phyloP scores from a whole-genome alignment of 2,113 vertebrate genomes.

The Mustelus asterias region DNA sequence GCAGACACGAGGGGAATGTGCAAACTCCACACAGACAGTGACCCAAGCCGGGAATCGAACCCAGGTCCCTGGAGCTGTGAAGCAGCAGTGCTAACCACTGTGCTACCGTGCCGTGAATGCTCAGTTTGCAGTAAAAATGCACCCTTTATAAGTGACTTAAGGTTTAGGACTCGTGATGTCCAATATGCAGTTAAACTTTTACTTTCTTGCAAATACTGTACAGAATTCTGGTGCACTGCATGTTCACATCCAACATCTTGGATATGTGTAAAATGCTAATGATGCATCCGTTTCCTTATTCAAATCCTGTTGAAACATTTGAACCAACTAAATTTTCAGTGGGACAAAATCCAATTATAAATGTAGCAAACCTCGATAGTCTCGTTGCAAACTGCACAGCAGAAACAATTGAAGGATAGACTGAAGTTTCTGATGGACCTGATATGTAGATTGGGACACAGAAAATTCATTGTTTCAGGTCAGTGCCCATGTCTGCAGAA shows the following conservation, averaged over 20 bases:
- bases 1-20: too few relatives aligned
- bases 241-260: background rate
- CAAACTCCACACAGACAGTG: too few relatives aligned
- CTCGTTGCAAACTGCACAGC: conserved; percentile 25
- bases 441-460: conserved; percentile 26
- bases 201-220: background rate
- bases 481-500: conserved; percentile 18
- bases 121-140: background rate
- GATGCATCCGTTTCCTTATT: background rate
- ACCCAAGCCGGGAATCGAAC: too few relatives aligned
- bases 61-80: too few relatives aligned
- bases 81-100: too few relatives aligned
- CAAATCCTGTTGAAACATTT: background rate
- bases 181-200: background rate
- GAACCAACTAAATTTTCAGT: background rate
- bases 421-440: conserved; percentile 18
- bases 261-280: background rate
- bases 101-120: too few relatives aligned
- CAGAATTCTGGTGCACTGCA: background rate
- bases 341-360: background rate
- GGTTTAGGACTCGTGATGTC: background rate
- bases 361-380: background rate
- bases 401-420: conserved; percentile 27
- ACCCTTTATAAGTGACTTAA: background rate
- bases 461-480: conserved; percentile 32